Evolutionary conservation across 1,140 invertebrate species (phyloP).

Genomic region (Globodera ellingtonae): DNA sequence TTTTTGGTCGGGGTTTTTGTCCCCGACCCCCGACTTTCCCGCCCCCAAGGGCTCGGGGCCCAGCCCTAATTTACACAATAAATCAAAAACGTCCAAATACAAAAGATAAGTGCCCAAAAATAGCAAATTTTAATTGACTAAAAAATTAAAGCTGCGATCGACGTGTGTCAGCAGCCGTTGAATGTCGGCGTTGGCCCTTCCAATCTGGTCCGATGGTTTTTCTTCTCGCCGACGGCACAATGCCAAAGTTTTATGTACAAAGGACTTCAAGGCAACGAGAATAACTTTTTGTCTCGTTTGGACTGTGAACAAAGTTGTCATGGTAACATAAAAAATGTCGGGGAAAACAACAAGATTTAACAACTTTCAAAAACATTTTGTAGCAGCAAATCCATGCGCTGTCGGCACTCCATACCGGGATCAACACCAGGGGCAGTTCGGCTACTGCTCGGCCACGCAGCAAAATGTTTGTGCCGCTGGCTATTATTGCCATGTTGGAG

Average conservation of each 20-base stretch:
- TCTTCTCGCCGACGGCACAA: slow-evolving; percentile 56
- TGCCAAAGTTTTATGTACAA: slow-evolving; percentile 57
- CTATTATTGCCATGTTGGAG: slow-evolving; percentile 63
- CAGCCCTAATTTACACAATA: background rate
- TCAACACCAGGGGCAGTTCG: slow-evolving; percentile 39
- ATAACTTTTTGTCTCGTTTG: slow-evolving; percentile 58
- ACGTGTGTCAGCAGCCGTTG: slow-evolving; percentile 59
- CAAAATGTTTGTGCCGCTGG: slow-evolving; percentile 55
- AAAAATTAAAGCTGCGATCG: slow-evolving; percentile 46
- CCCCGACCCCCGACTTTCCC: no score
- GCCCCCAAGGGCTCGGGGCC: background rate
- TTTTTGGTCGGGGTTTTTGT: background rate
- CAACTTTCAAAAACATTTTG: slow-evolving; percentile 22
- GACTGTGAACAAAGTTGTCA: slow-evolving; percentile 61
- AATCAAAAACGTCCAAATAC: no score
- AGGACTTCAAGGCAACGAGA: slow-evolving; percentile 63
- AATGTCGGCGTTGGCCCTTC: slow-evolving; percentile 61
- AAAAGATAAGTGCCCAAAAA: no score
- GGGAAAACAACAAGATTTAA: background rate
- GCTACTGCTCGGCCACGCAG: slow-evolving; percentile 57
- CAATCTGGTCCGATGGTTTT: slow-evolving; percentile 63
- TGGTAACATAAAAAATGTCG: slow-evolving; percentile 19
- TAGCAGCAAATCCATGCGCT: slow-evolving; percentile 62
- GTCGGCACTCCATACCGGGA: slow-evolving; percentile 54
- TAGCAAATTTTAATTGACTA: background rate